Evolutionary conservation across 2,888 invertebrate genomes (phyloP).

Genomic region (Scaptomyza reducta): DNA sequence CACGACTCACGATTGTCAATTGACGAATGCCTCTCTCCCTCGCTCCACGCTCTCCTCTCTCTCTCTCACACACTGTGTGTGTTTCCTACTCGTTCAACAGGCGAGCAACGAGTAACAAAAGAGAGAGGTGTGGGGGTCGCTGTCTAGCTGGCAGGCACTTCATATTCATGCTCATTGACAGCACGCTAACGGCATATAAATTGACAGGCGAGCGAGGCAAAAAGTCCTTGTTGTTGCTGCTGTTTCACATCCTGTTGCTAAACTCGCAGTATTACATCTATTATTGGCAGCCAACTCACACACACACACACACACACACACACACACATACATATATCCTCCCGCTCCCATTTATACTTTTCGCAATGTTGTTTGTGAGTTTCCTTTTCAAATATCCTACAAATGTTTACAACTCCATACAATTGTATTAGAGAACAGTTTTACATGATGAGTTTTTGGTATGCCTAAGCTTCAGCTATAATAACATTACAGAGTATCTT

Average conservation of each 20-base stretch:
- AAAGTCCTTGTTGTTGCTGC: slow-evolving; percentile 40
- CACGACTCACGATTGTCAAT: slow-evolving; percentile 9
- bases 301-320: background rate
- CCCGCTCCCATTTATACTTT: background rate
- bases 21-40: slow-evolving; percentile 43
- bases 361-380: background rate
- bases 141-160: slow-evolving; percentile 50
- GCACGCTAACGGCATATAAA: slow-evolving; percentile 81
- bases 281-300: slow-evolving; percentile 28
- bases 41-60: no score
- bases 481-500: slow-evolving; percentile 4
- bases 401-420: no score
- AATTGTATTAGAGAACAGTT: no score
- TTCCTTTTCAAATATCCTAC: background rate
- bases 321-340: no score
- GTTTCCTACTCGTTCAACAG: slow-evolving; percentile 23
- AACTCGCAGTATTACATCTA: slow-evolving; percentile 31
- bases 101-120: background rate
- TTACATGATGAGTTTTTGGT: no score
- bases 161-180: slow-evolving; percentile 79
- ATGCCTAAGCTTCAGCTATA: no score
- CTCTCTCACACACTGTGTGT: background rate
- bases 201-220: slow-evolving; percentile 60
- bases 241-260: slow-evolving; percentile 22
- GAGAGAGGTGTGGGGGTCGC: background rate